These are phyloP conservation scores for Pantelozetes paolii DNA, from an alignment of 2,888 invertebrate species.

Conservation along the genomic window DNA sequence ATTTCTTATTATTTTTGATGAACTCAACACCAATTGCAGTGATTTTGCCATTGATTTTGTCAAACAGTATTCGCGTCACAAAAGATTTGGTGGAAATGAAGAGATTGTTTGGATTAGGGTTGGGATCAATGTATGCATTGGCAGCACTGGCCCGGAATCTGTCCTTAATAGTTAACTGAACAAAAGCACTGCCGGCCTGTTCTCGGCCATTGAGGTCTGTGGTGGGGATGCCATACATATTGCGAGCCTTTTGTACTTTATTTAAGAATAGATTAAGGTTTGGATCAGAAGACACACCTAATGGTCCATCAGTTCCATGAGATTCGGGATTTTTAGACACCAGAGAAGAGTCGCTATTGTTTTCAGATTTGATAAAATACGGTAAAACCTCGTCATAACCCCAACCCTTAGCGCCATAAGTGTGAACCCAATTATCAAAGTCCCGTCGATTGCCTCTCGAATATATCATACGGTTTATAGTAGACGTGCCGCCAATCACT, in stretches of 20 bases:
- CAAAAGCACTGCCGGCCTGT: background rate
- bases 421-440: background rate
- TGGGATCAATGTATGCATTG: background rate
- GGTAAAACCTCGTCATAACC: background rate
- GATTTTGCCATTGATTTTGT: conserved; percentile 57
- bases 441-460: background rate
- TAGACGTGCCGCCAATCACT: background rate
- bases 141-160: background rate
- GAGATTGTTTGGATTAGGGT: background rate
- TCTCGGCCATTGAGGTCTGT: background rate
- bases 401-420: background rate
- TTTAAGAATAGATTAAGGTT: background rate
- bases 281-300: background rate
- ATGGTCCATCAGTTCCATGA: background rate
- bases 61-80: background rate
- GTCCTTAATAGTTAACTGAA: background rate
- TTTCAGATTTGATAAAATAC: background rate
- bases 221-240: background rate
- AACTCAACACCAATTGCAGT: conserved; percentile 77
- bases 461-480: background rate
- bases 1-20: conserved; percentile 65
- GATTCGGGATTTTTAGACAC: background rate
- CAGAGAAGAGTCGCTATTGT: background rate
- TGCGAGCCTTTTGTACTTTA: background rate
- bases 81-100: background rate